These are phyloP conservation scores for Mus spretus DNA, from an alignment of 2,797 vertebrate genomes.

Conservation along the genomic window DNA sequence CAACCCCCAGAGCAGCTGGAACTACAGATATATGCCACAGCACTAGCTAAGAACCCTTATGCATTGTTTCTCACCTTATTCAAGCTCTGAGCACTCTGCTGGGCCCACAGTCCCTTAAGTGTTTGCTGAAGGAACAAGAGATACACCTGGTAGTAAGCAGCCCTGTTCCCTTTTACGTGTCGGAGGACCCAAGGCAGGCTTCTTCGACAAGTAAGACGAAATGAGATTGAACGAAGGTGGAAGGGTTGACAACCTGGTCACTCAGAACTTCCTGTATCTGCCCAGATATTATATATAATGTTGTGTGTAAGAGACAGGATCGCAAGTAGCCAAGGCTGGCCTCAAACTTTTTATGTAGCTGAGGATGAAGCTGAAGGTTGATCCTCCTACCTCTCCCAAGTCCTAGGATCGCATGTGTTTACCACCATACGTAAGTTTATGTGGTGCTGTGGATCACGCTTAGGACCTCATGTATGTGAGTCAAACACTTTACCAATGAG, in stretches of 20 bases:
- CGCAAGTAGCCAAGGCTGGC: neutral
- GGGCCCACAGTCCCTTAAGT: neutral
- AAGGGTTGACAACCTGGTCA: slow-evolving; percentile 3
- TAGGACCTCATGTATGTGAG: neutral
- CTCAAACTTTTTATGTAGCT: neutral
- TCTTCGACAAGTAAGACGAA: slow-evolving; percentile 53
- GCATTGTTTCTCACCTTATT: neutral
- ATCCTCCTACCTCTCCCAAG: neutral
- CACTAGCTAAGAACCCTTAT: neutral
- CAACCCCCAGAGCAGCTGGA: neutral
- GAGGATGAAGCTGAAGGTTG: neutral
- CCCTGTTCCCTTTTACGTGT: neutral
- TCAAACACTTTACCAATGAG: neutral
- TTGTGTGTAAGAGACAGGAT: neutral
- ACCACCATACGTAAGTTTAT: neutral
- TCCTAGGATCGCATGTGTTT: neutral
- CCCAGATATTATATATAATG: neutral
- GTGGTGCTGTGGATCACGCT: neutral
- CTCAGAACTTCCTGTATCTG: neutral
- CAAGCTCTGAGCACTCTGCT: slow-evolving; percentile 6
- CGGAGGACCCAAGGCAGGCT: neutral
- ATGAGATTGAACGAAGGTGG: neutral
- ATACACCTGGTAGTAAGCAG: neutral
- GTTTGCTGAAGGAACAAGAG: slow-evolving; percentile 42
- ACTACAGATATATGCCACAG: neutral